Evolutionary conservation across 2,888 invertebrate genomes (phyloP).

Genomic region (Meteorus colon): DNA sequence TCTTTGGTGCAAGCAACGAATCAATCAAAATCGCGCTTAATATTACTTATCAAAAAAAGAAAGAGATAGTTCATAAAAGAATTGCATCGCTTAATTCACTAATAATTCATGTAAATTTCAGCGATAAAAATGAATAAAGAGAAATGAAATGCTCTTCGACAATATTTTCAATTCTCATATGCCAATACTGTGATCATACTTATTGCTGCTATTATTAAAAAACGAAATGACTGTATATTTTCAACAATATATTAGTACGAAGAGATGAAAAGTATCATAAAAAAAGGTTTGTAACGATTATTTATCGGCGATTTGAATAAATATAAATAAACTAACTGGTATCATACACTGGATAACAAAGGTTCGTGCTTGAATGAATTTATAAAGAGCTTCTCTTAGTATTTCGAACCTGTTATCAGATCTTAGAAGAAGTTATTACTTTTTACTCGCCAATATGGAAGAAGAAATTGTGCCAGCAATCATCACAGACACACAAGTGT

Average conservation of each 20-base stretch:
- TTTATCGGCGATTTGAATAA: not conserved
- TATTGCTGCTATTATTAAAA: not conserved
- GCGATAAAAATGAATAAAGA: not conserved
- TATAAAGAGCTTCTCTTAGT: not conserved
- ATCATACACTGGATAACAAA: not conserved
- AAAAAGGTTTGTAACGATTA: not conserved
- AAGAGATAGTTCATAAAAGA: not conserved
- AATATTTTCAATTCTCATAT: slow-evolving; percentile 9
- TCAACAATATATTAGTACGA: not conserved
- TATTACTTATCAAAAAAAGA: slow-evolving; percentile 19
- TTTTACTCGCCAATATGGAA: slow-evolving; percentile 6
- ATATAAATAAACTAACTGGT: not conserved
- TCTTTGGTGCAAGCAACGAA: slow-evolving; percentile 52
- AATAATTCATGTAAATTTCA: not conserved
- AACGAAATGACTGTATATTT: not conserved
- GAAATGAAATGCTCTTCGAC: not conserved
- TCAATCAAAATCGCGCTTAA: slow-evolving; percentile 25
- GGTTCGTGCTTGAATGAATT: not conserved
- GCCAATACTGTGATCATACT: slow-evolving; percentile 19
- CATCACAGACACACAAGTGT: slow-evolving; percentile 21
- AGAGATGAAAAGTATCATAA: not conserved
- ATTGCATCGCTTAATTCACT: not conserved
- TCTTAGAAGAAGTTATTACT: not conserved
- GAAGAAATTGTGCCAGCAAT: slow-evolving; percentile 17
- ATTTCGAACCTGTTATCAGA: not conserved